A percentile compares a stretch with the other conserved stretches of the same genome.
phyloP scores from a whole-genome alignment of 1,140 invertebrate species.

The Vollenhovia emeryi region DNA sequence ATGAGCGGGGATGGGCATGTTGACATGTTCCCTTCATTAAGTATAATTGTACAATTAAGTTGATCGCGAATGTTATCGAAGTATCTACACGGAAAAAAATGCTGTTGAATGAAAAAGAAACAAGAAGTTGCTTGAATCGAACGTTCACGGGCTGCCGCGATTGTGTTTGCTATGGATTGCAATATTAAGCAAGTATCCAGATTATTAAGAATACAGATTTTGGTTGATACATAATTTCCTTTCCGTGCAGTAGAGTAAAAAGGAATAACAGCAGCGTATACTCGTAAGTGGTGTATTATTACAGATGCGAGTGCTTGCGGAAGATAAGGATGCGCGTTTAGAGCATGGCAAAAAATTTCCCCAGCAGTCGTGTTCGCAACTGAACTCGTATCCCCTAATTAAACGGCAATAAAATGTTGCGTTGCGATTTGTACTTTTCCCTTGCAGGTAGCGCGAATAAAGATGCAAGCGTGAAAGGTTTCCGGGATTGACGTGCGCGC shows the following conservation, averaged over 20 bases:
- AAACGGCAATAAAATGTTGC: not conserved
- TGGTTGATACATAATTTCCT: no score
- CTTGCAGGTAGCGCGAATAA: not conserved
- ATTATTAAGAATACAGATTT: no score
- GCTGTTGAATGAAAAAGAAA: no score
- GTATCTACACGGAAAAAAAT: no score
- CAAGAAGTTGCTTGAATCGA: no score
- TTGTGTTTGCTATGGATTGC: no score
- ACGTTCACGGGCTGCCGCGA: no score
- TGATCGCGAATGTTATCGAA: not conserved
- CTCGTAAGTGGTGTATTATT: not conserved
- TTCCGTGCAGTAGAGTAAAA: not conserved
- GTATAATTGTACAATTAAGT: not conserved
- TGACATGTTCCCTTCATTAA: conserved; percentile 31
- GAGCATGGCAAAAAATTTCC: not conserved
- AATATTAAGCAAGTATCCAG: no score
- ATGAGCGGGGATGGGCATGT: not conserved
- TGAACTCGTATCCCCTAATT: not conserved
- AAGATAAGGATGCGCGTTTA: conserved; percentile 31
- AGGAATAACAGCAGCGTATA: conserved; percentile 6
- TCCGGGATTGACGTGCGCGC: conserved; percentile 37
- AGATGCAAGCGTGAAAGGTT: conserved; percentile 15
- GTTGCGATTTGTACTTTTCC: not conserved
- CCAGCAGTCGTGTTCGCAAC: not conserved
- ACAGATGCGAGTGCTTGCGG: not conserved